Evolutionary conservation across 2,797 vertebrate genomes (phyloP).

Genomic region (Lepilemur ruficaudatus): DNA sequence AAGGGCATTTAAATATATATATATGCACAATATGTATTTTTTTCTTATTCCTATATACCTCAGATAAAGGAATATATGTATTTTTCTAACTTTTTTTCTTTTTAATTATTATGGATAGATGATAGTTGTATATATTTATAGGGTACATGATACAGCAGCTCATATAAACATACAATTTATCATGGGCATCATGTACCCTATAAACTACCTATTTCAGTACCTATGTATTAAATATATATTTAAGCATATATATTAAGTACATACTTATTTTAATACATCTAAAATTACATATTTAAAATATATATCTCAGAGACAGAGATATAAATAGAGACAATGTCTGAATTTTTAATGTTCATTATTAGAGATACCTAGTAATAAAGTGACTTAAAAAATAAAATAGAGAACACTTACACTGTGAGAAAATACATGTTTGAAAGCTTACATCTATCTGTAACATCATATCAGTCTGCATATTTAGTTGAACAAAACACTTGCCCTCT

Average conservation of each 20-base stretch:
- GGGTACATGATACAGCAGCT: not conserved
- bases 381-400: not conserved
- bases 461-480: not conserved
- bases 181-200: no score
- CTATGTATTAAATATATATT: not conserved
- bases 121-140: not conserved
- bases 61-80: not conserved
- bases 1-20: not conserved
- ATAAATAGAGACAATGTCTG: not conserved
- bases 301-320: not conserved
- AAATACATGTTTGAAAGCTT: not conserved
- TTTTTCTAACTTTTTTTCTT: not conserved
- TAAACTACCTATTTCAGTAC: no score
- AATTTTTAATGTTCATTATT: conserved; percentile 8
- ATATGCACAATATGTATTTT: not conserved
- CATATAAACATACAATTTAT: not conserved
- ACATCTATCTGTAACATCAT: not conserved
- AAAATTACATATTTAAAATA: not conserved
- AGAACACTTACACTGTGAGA: not conserved
- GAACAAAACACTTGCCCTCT: conserved; percentile 24
- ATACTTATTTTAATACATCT: no score
- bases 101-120: not conserved
- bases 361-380: not conserved
- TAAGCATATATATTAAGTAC: not conserved
- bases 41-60: not conserved